phyloP scores from a whole-genome alignment of 2,888 invertebrate species.

The Mesorhabditis sp. region DNA sequence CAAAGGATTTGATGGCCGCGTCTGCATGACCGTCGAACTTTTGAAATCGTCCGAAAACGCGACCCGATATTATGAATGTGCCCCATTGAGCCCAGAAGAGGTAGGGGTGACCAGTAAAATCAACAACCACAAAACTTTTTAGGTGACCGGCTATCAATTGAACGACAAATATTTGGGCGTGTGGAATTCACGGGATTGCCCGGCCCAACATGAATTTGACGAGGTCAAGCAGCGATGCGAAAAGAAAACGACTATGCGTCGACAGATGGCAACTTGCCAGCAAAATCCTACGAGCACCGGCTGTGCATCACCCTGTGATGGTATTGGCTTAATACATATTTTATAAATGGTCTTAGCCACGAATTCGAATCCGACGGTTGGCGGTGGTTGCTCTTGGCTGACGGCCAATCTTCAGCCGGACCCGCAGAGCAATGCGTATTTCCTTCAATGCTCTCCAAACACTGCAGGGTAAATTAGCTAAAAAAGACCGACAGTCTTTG shows the following conservation, averaged over 20 bases:
- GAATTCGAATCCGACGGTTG: constrained; percentile 29
- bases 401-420: constrained; percentile 39
- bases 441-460: constrained; percentile 52
- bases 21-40: constrained; percentile 54
- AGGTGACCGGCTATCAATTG: constrained; percentile 36
- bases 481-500: background rate
- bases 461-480: constrained; percentile 30
- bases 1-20: constrained; percentile 21
- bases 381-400: constrained; percentile 49
- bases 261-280: constrained; percentile 36
- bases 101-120: constrained; percentile 11
- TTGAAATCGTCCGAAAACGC: constrained; percentile 38
- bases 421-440: constrained; percentile 33
- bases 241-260: constrained; percentile 41
- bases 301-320: constrained; percentile 31
- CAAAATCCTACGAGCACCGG: constrained; percentile 30
- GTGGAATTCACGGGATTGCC: constrained; percentile 48
- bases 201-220: constrained; percentile 46
- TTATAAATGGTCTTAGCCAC: constrained; percentile 18
- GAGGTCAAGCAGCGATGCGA: constrained; percentile 38
- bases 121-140: constrained; percentile 8
- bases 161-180: constrained; percentile 46
- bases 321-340: constrained; percentile 15
- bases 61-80: constrained; percentile 45
- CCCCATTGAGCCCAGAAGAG: constrained; percentile 50